Evolutionary conservation across 1,140 invertebrate species (phyloP).

Genomic region (Littorina saxatilis): DNA sequence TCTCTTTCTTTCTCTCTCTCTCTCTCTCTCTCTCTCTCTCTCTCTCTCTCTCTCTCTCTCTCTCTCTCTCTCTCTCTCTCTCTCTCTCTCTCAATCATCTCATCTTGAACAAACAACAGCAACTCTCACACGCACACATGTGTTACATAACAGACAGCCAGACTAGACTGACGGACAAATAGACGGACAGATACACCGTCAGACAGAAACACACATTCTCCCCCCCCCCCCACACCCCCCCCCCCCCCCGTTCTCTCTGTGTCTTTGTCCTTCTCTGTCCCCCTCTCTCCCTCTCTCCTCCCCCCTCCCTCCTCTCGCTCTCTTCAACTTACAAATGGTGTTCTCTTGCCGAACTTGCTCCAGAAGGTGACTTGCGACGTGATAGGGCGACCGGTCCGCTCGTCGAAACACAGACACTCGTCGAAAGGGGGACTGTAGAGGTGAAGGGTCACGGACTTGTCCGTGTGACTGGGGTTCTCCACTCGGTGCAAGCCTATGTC

Average conservation of each 20-base stretch:
- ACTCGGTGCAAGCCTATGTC: slow-evolving; percentile 95
- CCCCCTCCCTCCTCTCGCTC: background rate
- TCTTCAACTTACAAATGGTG: slow-evolving; percentile 70
- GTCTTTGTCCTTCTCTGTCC: too few species aligned
- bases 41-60: background rate
- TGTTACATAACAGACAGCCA: background rate
- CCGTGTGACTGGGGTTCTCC: slow-evolving; percentile 93
- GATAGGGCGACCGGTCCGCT: slow-evolving; percentile 88
- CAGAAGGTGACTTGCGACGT: slow-evolving; percentile 90
- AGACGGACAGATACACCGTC: too few species aligned
- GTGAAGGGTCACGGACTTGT: slow-evolving; percentile 93
- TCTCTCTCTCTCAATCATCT: too few species aligned
- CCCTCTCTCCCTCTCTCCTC: background rate
- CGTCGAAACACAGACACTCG: slow-evolving; percentile 92
- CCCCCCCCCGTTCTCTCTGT: too few species aligned
- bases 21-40: background rate
- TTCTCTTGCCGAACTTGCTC: slow-evolving; percentile 85
- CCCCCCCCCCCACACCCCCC: too few species aligned
- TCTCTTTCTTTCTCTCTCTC: background rate
- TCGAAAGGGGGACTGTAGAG: slow-evolving; percentile 97
- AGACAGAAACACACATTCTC: too few species aligned
- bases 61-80: background rate
- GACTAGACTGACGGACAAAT: too few species aligned
- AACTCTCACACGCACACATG: background rate
- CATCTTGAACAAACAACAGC: too few species aligned